A percentile compares a stretch with the other conserved stretches of the same genome.
Conservation (phyloP, 1,140 invertebrate species). For the Brachionus koreanus region DNA sequence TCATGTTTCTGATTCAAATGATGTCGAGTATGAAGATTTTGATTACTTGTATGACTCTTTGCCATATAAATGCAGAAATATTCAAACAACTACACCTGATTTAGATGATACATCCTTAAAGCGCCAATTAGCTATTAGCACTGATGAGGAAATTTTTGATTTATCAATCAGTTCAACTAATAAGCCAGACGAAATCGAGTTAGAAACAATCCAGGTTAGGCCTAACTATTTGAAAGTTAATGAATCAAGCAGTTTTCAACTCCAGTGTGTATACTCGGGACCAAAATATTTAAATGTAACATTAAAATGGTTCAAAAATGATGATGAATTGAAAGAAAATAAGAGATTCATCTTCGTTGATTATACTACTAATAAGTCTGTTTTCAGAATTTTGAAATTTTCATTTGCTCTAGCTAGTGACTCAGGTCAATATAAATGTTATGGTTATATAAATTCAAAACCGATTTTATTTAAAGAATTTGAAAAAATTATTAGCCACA, state of each 20-base stretch:
- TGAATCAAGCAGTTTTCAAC: neutral
- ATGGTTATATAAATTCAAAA: neutral
- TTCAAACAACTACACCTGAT: neutral
- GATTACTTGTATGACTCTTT: neutral
- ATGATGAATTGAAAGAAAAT: neutral
- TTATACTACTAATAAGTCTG: neutral
- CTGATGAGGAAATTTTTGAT: neutral
- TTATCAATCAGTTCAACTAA: neutral
- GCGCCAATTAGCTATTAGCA: neutral
- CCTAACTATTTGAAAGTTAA: neutral
- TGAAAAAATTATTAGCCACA: neutral
- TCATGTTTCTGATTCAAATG: neutral
- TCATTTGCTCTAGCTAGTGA: neutral
- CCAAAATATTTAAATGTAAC: neutral
- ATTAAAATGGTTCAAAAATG: conserved; percentile 6
- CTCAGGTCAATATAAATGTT: conserved; percentile 1
- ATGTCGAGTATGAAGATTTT: neutral
- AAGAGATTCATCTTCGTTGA: neutral
- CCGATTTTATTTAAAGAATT: no score
- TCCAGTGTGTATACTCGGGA: conserved; percentile 11
- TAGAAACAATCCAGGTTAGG: neutral
- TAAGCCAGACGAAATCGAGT: neutral
- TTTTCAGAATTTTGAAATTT: neutral
- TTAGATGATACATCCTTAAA: neutral
- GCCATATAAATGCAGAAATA: neutral